Evolutionary conservation across 2,888 invertebrate genomes (phyloP), one percentile per base, ranked within the genome.

Genomic region (Eristalis pertinax): DNA sequence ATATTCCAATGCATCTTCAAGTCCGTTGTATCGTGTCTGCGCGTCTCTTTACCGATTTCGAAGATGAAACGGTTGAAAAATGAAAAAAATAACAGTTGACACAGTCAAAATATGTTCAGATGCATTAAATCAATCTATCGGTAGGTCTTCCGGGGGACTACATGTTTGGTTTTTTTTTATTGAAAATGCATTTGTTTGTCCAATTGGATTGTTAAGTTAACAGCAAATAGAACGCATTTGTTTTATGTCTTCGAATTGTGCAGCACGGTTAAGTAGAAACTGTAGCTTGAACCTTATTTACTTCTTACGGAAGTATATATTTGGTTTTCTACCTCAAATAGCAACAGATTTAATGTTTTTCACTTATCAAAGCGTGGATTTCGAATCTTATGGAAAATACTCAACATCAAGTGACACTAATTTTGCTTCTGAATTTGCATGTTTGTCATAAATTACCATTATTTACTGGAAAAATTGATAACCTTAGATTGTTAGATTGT

Each of bases 391-490:
- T 24, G 26, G 41, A 35, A 63, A 41, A 41, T 26, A 24, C 22
- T 19, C 11, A 64, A 63, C 50, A 65, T 50, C 50, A 43, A 82
- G 65, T 79, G 83, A 83, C 86, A 86, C 63, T 26, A 65, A 75
- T 73, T 86, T 78, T 65, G 69, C 68, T 72, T 78, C 24, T 15
- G 70, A 86, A 86, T 83, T 86, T 81, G 81, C 85, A 85, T 83
- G 86, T 68, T 78, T 50, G 56, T 64, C 62, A 83, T 75, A 82
- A 82, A 86, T 82, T 82, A 83, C 82, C 78, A 86, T 86, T 83
- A 83, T 86, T 82, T 82, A 74, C 78, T 58, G 62, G 70, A 78
- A 79, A 78, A 75, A 83, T 72, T 79, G 78, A 62, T 78, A 73
- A 82, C 78, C 77, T 86, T 67, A 78, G 77, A 76, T 77, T 81